Conservation (phyloP, 2,113 vertebrate genomes). For the Crotalus helleri region DNA sequence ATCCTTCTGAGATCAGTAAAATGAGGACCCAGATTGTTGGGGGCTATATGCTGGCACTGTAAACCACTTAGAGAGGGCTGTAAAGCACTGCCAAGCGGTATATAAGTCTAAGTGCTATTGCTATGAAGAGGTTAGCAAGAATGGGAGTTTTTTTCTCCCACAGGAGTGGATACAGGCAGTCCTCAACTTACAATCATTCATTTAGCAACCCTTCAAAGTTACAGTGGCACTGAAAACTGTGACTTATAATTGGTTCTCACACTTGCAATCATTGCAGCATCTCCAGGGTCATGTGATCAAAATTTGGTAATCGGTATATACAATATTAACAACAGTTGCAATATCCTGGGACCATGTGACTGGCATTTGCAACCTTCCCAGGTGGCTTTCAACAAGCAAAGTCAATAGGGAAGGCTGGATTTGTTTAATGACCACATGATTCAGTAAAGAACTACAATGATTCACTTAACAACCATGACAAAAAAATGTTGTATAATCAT, state of each 20-base stretch:
- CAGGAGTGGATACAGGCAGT: background rate
- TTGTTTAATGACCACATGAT: background rate
- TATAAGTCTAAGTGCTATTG: too few relatives aligned
- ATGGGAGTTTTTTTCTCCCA: background rate
- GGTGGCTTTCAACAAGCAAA: background rate
- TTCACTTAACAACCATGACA: background rate
- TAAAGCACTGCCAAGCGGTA: too few relatives aligned
- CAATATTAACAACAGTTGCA: background rate
- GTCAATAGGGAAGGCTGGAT: background rate
- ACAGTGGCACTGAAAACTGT: background rate
- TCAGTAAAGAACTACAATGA: background rate
- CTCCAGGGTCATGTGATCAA: background rate
- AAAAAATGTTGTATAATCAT: background rate
- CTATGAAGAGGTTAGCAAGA: background rate
- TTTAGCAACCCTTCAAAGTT: background rate
- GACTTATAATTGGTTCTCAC: background rate
- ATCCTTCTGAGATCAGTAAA: too few relatives aligned
- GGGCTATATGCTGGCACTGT: too few relatives aligned
- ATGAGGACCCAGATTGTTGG: too few relatives aligned
- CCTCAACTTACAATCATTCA: background rate
- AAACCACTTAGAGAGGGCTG: too few relatives aligned
- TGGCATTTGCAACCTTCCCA: background rate
- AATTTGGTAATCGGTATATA: background rate
- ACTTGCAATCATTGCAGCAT: background rate
- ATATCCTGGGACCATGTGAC: background rate